Conservation (phyloP, 1,140 invertebrate species). For the Oncopeltus fasciatus region DNA sequence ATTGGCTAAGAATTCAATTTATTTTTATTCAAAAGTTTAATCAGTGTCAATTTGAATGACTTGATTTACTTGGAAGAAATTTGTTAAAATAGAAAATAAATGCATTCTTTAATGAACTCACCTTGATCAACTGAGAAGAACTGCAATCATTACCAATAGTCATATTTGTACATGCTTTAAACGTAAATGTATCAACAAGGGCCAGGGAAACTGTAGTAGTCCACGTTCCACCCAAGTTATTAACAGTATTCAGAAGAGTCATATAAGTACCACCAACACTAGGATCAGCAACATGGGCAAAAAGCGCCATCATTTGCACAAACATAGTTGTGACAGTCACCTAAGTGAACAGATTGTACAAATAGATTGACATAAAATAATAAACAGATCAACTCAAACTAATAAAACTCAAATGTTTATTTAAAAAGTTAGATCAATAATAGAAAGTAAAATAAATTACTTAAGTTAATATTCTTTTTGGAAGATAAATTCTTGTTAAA, state of each 20-base stretch:
- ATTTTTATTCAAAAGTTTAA: too few species aligned
- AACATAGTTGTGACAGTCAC: slow-evolving; percentile 61
- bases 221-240: slow-evolving; percentile 96
- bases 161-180: slow-evolving; percentile 48
- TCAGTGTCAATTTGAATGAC: too few species aligned
- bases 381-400: too few species aligned
- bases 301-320: slow-evolving; percentile 71
- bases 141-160: slow-evolving; percentile 36
- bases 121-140: slow-evolving; percentile 35
- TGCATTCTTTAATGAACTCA: slow-evolving; percentile 24
- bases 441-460: neutral
- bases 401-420: too few species aligned
- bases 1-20: too few species aligned
- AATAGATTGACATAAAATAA: too few species aligned
- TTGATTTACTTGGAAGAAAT: too few species aligned
- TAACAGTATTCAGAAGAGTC: slow-evolving; percentile 93
- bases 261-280: slow-evolving; percentile 96
- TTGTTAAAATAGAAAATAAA: neutral
- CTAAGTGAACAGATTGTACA: too few species aligned
- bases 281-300: slow-evolving; percentile 78
- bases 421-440: too few species aligned
- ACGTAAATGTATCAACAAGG: slow-evolving; percentile 80
- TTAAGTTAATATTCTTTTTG: too few species aligned
- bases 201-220: slow-evolving; percentile 82
- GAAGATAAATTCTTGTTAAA: too few species aligned